Conservation (phyloP, 2,888 invertebrate genomes). For the Muschampia plurimacula region DNA sequence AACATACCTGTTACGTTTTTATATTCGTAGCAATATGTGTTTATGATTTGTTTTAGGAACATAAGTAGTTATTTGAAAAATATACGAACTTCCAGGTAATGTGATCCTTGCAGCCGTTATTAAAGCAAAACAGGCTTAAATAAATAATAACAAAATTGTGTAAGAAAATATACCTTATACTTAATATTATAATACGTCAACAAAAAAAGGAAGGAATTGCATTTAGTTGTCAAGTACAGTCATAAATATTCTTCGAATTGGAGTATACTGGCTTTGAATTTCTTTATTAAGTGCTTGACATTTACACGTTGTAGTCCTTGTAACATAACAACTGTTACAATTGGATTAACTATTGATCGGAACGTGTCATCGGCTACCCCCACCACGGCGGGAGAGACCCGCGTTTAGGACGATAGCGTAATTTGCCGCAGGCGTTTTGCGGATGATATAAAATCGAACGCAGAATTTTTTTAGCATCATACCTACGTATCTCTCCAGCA, state of each 20-base stretch:
- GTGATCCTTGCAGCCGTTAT: too few species aligned
- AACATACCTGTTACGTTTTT: too few species aligned
- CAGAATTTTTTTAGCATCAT: slow-evolving; percentile 25
- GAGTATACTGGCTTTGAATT: slow-evolving; percentile 18
- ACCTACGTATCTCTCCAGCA: slow-evolving; percentile 34
- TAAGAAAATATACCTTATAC: too few species aligned
- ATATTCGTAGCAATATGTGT: too few species aligned
- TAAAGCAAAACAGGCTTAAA: too few species aligned
- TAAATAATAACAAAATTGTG: too few species aligned
- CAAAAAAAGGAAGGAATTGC: too few species aligned
- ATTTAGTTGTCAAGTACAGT: background rate
- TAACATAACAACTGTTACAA: slow-evolving; percentile 53
- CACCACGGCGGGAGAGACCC: slow-evolving; percentile 24
- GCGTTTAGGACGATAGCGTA: slow-evolving; percentile 1
- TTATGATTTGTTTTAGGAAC: too few species aligned
- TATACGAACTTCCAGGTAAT: too few species aligned
- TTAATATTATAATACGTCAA: too few species aligned
- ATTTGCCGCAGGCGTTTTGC: slow-evolving; percentile 42
- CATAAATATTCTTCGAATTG: slow-evolving; percentile 23
- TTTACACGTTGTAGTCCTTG: slow-evolving; percentile 57
- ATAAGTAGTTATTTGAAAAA: too few species aligned
- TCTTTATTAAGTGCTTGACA: slow-evolving; percentile 42
- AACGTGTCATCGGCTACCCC: slow-evolving; percentile 50
- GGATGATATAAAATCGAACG: slow-evolving; percentile 41
- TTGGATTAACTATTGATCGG: slow-evolving; percentile 51